A percentile compares a stretch with the other conserved stretches of the same genome.
These are phyloP conservation scores for Apus apus DNA, from an alignment of 2,113 vertebrate species.

Conservation along the genomic window DNA sequence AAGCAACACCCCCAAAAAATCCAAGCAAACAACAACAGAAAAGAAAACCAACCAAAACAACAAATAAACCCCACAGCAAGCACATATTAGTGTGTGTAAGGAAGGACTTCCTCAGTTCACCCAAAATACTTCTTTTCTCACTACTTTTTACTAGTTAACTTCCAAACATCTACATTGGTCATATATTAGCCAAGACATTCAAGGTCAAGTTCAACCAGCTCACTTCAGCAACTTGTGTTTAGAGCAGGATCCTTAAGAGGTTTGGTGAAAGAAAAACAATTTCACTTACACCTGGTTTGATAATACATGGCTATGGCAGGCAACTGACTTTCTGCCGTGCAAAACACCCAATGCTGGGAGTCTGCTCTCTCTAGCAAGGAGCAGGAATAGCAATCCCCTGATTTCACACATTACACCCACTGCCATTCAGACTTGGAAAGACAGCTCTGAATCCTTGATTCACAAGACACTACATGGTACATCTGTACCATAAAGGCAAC, in stretches of 20 bases:
- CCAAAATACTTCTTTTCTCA: not conserved
- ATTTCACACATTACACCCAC: not conserved
- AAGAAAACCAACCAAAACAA: too few relatives aligned
- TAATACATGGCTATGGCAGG: not conserved
- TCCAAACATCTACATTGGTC: not conserved
- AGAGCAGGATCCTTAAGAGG: not conserved
- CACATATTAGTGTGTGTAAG: not conserved
- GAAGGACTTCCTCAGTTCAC: not conserved
- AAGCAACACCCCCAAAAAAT: not conserved
- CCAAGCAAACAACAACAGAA: not conserved
- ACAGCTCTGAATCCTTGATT: not conserved
- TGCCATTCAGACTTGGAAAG: not conserved
- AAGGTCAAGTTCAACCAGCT: not conserved
- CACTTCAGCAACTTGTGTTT: not conserved
- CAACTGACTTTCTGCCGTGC: accelerated
- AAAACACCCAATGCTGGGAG: not conserved
- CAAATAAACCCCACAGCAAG: not conserved
- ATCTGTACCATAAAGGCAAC: not conserved
- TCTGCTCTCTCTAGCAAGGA: not conserved
- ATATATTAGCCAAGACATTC: not conserved
- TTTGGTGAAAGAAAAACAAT: not conserved
- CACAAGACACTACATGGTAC: accelerated
- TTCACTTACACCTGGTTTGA: not conserved
- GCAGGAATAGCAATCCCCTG: not conserved
- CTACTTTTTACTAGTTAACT: not conserved